Evolutionary conservation across 2,113 vertebrate genomes (phyloP).

Genomic region (Theristicus caerulescens): DNA sequence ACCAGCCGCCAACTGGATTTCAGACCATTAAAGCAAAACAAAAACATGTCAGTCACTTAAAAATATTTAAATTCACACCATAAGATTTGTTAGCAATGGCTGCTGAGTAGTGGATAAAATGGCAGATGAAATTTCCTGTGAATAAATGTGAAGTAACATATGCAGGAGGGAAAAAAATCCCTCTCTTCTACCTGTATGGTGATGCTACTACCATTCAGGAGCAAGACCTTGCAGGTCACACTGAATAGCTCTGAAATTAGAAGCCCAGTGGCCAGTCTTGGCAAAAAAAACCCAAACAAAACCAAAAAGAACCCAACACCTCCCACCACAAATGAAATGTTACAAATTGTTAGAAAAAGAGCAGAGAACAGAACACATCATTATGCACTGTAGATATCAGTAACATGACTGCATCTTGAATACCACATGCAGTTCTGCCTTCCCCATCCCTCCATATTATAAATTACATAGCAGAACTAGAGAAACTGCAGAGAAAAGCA

Average conservation of each 20-base stretch:
- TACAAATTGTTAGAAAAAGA: neutral
- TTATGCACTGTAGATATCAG: neutral
- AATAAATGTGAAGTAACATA: neutral
- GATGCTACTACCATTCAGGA: neutral
- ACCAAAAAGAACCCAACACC: neutral
- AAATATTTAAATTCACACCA: neutral
- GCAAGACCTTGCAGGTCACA: neutral
- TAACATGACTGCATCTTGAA: neutral
- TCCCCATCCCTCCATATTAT: constrained; percentile 21
- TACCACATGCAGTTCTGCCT: neutral
- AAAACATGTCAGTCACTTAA: neutral
- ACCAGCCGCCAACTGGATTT: neutral
- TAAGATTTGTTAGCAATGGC: neutral
- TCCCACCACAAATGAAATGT: neutral
- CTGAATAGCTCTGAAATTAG: neutral
- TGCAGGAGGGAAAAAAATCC: accelerated
- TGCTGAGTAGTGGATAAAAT: neutral
- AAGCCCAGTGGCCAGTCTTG: neutral
- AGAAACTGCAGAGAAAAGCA: constrained; percentile 30
- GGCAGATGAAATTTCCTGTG: neutral
- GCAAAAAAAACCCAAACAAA: neutral
- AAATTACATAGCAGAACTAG: constrained; percentile 17
- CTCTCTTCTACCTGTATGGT: neutral
- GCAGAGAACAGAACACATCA: neutral
- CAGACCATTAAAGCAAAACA: neutral